Conservation (phyloP, 2,797 vertebrate genomes). For the Clarias pachynema region DNA sequence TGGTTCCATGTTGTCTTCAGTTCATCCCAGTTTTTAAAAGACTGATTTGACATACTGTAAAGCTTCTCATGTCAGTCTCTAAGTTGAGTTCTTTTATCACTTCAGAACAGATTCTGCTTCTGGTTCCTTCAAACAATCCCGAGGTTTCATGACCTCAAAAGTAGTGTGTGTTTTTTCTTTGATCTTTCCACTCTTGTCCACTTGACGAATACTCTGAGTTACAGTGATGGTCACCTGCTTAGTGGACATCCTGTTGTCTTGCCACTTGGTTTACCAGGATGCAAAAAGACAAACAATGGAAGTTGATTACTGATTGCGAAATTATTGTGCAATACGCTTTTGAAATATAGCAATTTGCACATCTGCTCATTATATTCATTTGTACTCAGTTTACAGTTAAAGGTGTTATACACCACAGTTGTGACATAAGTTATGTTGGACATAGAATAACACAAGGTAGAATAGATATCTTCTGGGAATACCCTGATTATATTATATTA, state of each 20-base stretch:
- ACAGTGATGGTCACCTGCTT: slow-evolving; percentile 83
- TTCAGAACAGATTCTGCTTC: slow-evolving; percentile 59
- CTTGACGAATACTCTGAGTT: slow-evolving; percentile 79
- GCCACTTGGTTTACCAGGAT: slow-evolving; percentile 75
- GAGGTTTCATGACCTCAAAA: slow-evolving; percentile 76
- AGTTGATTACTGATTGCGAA: neutral
- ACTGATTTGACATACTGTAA: slow-evolving; percentile 1
- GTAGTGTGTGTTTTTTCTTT: slow-evolving; percentile 75
- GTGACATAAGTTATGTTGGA: neutral
- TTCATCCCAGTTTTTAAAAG: slow-evolving; percentile 22
- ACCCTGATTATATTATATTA: neutral
- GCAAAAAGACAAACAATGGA: neutral
- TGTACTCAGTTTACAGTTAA: neutral
- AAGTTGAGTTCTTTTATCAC: slow-evolving; percentile 15
- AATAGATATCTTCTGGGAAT: neutral
- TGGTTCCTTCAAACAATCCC: slow-evolving; percentile 65
- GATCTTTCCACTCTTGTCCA: slow-evolving; percentile 78
- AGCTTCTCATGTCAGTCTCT: neutral
- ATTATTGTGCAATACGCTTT: neutral
- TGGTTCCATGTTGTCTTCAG: slow-evolving; percentile 25
- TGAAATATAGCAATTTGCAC: neutral
- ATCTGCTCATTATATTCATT: neutral
- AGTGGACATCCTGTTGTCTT: slow-evolving; percentile 80
- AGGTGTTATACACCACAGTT: neutral
- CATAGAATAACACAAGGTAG: neutral